Conservation (phyloP, 2,797 vertebrate species). For the Hypotaenidia philippensis region DNA sequence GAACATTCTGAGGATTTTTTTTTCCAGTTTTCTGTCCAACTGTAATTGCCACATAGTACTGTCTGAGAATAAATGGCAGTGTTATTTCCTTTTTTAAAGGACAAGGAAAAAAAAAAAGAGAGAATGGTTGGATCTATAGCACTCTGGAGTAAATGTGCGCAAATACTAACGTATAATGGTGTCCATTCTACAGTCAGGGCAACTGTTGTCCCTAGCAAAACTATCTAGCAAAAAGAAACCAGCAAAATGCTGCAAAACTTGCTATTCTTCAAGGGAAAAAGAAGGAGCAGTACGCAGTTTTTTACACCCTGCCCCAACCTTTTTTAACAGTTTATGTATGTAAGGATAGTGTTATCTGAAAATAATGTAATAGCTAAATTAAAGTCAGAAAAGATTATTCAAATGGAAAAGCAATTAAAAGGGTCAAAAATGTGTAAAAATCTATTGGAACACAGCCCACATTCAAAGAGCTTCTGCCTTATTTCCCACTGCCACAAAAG, state of each 20-base stretch:
- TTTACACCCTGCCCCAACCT: neutral
- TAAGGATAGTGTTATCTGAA: neutral
- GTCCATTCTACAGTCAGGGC: neutral
- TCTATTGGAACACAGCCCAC: conserved; percentile 24
- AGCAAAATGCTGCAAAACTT: neutral
- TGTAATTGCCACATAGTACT: neutral
- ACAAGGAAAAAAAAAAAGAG: neutral
- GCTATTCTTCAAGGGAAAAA: neutral
- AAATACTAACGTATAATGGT: neutral
- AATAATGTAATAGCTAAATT: neutral
- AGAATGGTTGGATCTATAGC: neutral
- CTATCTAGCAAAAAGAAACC: neutral
- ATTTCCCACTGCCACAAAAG: conserved; percentile 29
- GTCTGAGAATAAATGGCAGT: neutral
- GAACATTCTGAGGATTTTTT: neutral
- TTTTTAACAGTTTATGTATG: neutral
- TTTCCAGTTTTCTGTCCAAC: neutral
- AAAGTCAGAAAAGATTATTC: conserved; percentile 1
- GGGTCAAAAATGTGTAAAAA: conserved; percentile 24
- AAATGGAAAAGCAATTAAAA: neutral
- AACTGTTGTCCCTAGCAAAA: neutral
- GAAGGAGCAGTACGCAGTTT: neutral
- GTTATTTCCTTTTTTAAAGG: neutral
- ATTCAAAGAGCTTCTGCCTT: conserved; percentile 41
- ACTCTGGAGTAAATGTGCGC: neutral